Evolutionary conservation across 2,113 vertebrate species (phyloP).

Genomic region (Tenebrosternarchus preto): DNA sequence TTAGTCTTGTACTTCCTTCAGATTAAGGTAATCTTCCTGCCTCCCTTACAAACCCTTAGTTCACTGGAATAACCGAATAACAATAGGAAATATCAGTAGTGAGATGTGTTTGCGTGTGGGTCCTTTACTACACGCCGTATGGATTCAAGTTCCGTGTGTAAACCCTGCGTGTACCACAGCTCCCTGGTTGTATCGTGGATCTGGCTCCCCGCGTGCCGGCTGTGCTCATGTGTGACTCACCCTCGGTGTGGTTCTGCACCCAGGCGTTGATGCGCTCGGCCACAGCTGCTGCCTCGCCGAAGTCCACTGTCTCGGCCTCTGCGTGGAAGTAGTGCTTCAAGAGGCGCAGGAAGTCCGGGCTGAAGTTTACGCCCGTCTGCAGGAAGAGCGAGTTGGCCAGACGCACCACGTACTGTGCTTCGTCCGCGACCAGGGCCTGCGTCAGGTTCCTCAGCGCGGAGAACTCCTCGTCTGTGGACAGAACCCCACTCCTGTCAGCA

Average conservation of each 20-base stretch:
- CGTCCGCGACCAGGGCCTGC: conserved; percentile 73
- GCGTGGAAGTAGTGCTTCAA: conserved; percentile 90
- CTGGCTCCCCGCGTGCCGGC: background rate
- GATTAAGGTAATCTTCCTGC: background rate
- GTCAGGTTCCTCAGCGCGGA: conserved; percentile 86
- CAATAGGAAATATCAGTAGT: no score
- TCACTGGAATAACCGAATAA: no score
- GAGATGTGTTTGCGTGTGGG: no score
- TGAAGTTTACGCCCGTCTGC: conserved; percentile 86
- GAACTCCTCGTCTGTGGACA: conserved; percentile 84
- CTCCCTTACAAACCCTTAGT: background rate
- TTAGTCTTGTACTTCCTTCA: conserved; percentile 22
- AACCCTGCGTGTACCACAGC: no score
- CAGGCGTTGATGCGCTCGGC: conserved; percentile 91
- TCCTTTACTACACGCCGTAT: no score
- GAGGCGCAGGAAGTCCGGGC: conserved; percentile 87
- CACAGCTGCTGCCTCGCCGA: conserved; percentile 82
- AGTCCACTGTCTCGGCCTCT: conserved; percentile 87
- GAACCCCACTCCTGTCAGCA: background rate
- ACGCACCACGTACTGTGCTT: conserved; percentile 83
- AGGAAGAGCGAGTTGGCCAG: conserved; percentile 91
- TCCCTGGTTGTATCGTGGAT: no score
- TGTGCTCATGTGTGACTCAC: conserved; percentile 74
- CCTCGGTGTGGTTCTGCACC: conserved; percentile 95
- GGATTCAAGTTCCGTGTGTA: no score